phyloP scores from a whole-genome alignment of 2,113 vertebrate species.

The Cheirogaleus medius region DNA sequence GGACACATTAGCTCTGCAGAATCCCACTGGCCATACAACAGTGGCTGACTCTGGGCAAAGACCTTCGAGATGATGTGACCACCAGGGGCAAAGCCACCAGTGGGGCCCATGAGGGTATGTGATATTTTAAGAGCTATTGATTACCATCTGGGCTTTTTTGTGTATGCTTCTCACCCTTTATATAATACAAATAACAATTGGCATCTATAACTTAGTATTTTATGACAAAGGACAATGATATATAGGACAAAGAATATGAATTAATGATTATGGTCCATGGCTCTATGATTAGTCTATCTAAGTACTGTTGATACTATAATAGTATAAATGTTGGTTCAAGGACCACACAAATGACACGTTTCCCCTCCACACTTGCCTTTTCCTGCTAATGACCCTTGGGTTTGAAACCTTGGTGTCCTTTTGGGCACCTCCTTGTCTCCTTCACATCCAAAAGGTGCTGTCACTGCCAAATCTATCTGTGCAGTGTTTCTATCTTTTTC shows the following conservation, averaged over 20 bases:
- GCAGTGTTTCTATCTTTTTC: background rate
- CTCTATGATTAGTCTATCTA: background rate
- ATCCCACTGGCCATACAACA: background rate
- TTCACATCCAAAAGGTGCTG: no score
- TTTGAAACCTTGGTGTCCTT: background rate
- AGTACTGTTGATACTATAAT: background rate
- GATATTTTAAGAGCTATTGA: background rate
- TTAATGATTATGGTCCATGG: background rate
- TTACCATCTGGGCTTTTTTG: background rate
- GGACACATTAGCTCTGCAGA: background rate
- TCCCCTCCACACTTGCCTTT: background rate
- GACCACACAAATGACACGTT: background rate
- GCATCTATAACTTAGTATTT: background rate
- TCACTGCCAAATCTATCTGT: accelerated
- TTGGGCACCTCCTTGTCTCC: background rate
- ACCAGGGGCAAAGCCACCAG: background rate
- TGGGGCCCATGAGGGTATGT: accelerated
- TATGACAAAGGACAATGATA: background rate
- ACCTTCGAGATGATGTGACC: background rate
- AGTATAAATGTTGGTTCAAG: background rate
- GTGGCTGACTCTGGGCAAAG: background rate
- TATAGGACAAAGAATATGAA: background rate
- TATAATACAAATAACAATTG: background rate
- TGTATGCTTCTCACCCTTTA: background rate
- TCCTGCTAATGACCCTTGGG: background rate